Evolutionary conservation across 1,140 invertebrate species (phyloP).

Genomic region (Bombus turneri): DNA sequence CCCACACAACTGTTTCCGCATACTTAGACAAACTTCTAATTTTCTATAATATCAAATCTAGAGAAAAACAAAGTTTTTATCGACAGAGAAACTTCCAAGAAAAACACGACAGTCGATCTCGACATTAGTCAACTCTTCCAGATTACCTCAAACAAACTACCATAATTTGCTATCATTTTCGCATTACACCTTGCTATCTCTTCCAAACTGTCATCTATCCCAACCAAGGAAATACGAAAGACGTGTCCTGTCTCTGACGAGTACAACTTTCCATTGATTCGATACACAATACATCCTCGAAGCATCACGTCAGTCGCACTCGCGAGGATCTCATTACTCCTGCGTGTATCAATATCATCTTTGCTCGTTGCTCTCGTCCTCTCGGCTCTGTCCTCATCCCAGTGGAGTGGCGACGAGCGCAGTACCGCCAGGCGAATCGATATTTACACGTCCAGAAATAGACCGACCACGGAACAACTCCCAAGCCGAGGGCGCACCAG

Average conservation of each 20-base stretch:
- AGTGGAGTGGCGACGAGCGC: slow-evolving; percentile 30
- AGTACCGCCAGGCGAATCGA: slow-evolving; percentile 68
- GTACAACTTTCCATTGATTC: not conserved
- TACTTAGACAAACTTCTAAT: no score
- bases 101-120: not conserved
- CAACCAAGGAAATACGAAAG: not conserved
- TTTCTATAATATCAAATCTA: not conserved
- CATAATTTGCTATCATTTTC: not conserved
- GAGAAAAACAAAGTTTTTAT: no score
- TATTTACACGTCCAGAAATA: slow-evolving; percentile 77
- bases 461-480: slow-evolving; percentile 63
- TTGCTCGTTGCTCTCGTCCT: slow-evolving; percentile 10
- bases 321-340: not conserved
- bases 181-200: not conserved
- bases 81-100: not conserved
- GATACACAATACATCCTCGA: not conserved
- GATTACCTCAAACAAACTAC: not conserved
- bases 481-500: slow-evolving; percentile 42
- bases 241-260: not conserved
- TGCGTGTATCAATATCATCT: slow-evolving; percentile 25
- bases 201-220: not conserved
- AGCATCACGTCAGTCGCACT: not conserved
- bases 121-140: not conserved
- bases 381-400: not conserved
- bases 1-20: no score